Base-by-base conservation (phyloP, 1,140 invertebrate genomes). In the Drosophila subpulchrella region DNA sequence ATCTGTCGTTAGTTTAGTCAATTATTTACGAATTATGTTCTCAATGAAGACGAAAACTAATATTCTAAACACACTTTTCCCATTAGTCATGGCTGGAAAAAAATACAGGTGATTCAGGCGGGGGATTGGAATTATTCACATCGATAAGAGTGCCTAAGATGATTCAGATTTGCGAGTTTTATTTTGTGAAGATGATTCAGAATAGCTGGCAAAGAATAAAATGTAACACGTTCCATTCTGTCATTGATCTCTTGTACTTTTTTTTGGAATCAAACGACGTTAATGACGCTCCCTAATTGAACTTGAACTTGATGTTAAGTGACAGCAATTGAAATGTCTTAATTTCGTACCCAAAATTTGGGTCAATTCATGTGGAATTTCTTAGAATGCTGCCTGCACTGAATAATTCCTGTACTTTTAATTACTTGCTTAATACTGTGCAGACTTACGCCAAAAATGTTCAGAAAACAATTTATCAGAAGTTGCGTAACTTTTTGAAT, bases 241-340 rank as follows among this genome's bases (percentile, higher is more conserved):
- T 32, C 27, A 24, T 27, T 44, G 10, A 41, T 38, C 56, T 46
- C 8, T 27, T 34, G 41, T 50, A 47, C 39, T 32, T 67, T 47
- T 51, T 57, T 51, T 24, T 27, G 6, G 17, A 41, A 59, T 51
- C 61, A 66, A 51, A 55, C n/a, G 15, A 24, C 34, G 30, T 17
- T 57, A 60, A 66, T 47, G 58, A 67, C 59, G 75, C 71, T 62
- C 57, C 55, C 75, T 55, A 75, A 86, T 79, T 86, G 79, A 76
- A 70, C 84, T 89, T 88, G 83, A 88, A 80, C 83, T 46, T 53
- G 30, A 60, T 73, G 83, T 88, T 71, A 83, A 89, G 72, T 77
- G 84, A 89, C 72, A 77, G 34, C 55, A 89, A 89, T 88, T 88
- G 77, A 63, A 67, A 83, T 88, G 74, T 83, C 80, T 88, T 80